phyloP scores from a whole-genome alignment of 1,140 invertebrate species.

The Brevipalpus yothersi region DNA sequence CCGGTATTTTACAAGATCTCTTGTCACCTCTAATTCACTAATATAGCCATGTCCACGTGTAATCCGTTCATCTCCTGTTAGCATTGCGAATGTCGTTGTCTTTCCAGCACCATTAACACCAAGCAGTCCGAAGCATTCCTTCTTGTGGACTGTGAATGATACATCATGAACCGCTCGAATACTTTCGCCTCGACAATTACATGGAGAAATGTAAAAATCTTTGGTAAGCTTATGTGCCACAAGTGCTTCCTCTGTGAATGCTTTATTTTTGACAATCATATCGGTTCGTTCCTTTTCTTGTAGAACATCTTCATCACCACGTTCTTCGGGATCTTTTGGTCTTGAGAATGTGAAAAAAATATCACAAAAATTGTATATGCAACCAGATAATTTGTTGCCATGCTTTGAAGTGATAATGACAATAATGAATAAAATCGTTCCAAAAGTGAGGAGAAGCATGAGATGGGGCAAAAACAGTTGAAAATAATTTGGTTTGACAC shows the following conservation, averaged over 20 bases:
- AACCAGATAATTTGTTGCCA: too few relatives aligned
- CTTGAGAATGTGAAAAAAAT: too few relatives aligned
- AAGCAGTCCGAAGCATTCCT: conserved; percentile 26
- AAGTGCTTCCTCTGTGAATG: conserved; percentile 7
- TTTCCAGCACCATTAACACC: conserved; percentile 23
- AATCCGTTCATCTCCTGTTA: conserved; percentile 18
- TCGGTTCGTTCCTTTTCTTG: not conserved
- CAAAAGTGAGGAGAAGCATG: too few relatives aligned
- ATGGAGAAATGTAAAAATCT: not conserved
- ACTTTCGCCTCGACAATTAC: not conserved
- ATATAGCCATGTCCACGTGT: conserved; percentile 17
- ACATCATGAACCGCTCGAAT: conserved; percentile 13
- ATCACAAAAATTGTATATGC: too few relatives aligned
- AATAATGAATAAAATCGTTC: too few relatives aligned
- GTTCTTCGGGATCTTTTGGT: too few relatives aligned
- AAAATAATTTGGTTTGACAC: too few relatives aligned
- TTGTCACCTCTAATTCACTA: conserved; percentile 3
- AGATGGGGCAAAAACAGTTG: too few relatives aligned
- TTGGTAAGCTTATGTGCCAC: conserved; percentile 9
- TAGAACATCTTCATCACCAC: conserved; percentile 5
- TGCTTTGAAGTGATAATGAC: too few relatives aligned
- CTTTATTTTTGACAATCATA: not conserved
- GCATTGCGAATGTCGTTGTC: conserved; percentile 20
- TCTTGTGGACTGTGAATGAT: conserved; percentile 15
- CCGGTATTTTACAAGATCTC: conserved; percentile 28